These are phyloP conservation scores for Ferdinandea cuprea DNA, from an alignment of 2,888 invertebrate species.

Conservation along the genomic window DNA sequence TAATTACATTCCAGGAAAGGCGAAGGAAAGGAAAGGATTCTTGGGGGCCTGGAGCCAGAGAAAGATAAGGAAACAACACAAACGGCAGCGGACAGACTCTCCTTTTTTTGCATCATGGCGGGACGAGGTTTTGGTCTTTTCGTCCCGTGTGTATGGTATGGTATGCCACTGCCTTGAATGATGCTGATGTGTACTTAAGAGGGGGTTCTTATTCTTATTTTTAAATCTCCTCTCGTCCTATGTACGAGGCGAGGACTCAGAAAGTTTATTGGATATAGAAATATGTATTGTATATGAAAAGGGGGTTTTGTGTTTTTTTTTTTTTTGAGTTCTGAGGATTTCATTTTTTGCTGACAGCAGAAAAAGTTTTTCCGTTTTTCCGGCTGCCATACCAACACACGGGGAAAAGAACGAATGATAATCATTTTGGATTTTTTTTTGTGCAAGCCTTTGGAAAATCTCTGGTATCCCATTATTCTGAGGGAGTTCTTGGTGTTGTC, in stretches of 20 bases:
- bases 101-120: slow-evolving; percentile 9
- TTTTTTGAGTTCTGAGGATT: slow-evolving; percentile 12
- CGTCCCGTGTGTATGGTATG: slow-evolving; percentile 18
- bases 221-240: slow-evolving; percentile 38
- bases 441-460: slow-evolving; percentile 43
- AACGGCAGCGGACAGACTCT: slow-evolving; percentile 64
- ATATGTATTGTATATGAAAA: slow-evolving; percentile 2
- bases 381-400: neutral
- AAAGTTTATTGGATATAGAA: slow-evolving; percentile 49
- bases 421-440: slow-evolving; percentile 41
- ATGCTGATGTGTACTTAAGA: slow-evolving; percentile 44
- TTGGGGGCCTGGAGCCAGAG: slow-evolving; percentile 16
- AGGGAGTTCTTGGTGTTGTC: slow-evolving; percentile 19
- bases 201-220: slow-evolving; percentile 67
- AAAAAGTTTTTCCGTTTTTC: slow-evolving; percentile 38
- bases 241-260: slow-evolving; percentile 17
- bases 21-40: slow-evolving; percentile 43
- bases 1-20: slow-evolving; percentile 64
- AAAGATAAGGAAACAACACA: slow-evolving; percentile 60
- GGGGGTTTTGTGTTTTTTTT: slow-evolving; percentile 4
- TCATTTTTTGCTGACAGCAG: slow-evolving; percentile 56
- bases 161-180: slow-evolving; percentile 15
- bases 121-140: slow-evolving; percentile 49
- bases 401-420: slow-evolving; percentile 47
- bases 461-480: slow-evolving; percentile 44